Evolutionary conservation across 2,888 invertebrate genomes (phyloP).

Genomic region (Torymus texanus): DNA sequence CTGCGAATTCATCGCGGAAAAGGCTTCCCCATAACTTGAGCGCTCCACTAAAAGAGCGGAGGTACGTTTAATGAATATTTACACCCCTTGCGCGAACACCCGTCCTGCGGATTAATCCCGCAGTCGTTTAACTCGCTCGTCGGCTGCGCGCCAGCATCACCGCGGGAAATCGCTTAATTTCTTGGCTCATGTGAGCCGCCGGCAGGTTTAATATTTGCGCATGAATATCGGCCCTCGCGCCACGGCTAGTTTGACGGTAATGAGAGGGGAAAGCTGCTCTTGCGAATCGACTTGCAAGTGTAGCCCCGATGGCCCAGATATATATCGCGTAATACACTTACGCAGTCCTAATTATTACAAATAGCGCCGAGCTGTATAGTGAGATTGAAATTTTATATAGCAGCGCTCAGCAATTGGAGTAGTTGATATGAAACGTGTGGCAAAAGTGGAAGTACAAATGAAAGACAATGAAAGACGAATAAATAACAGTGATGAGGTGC

Average conservation of each 20-base stretch:
- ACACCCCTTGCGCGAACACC: background rate
- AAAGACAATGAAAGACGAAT: no score
- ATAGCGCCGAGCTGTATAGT: no score
- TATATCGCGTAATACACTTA: no score
- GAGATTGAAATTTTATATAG: no score
- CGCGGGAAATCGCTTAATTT: constrained; percentile 71
- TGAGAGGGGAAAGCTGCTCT: constrained; percentile 58
- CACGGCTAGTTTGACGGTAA: constrained; percentile 66
- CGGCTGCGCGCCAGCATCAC: constrained; percentile 13
- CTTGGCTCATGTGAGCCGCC: constrained; percentile 67
- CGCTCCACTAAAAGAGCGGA: constrained; percentile 9
- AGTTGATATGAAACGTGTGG: no score
- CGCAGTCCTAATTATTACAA: no score
- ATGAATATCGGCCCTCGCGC: constrained; percentile 57
- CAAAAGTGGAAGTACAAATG: no score
- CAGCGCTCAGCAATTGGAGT: no score
- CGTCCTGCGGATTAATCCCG: constrained; percentile 23
- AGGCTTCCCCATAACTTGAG: background rate
- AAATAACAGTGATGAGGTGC: no score
- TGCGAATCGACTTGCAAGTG: no score
- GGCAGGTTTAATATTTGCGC: constrained; percentile 69
- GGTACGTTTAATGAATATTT: background rate
- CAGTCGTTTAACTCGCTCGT: background rate
- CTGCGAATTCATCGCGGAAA: background rate
- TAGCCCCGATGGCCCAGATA: no score